Evolutionary conservation across 2,113 vertebrate genomes (phyloP), one percentile per base, ranked within the genome.

Genomic region (Hydropotes inermis): DNA sequence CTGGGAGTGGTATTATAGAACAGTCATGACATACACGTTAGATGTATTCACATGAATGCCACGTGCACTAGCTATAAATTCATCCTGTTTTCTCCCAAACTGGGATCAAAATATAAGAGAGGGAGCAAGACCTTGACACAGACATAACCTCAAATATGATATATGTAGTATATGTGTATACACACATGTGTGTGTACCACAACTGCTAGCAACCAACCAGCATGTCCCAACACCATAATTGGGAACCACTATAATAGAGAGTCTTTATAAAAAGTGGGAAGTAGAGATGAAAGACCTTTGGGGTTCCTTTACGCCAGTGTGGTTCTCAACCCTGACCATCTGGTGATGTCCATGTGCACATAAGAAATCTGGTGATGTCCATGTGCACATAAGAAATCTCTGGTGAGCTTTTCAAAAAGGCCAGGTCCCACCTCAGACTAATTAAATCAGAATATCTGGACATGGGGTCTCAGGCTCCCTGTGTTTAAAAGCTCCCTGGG

Each of bases 371-470:
- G 57, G 57, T 58, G 57, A 58, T 27, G 11, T 58, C 57, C 25
- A 58, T 58, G 30, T 83, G 19, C 33, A 92, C 27, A 81, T 43
- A 82, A 87, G 55, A 95, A 89, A 96, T 87, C 52, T 96, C 45
- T 86, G 57, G 36, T 36, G 61, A 94, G n/a, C 33, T 94, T 95
- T 96, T 95, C 23, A 47, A 87, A 94, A 97, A 58, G 25, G 21
- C 13, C 67, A 94, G 79, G n/a, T 74, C 57, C 82, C 57, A 92
- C 84, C 33, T 89, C 78, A 89, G 67, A 52, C 30, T 52, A 91
- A 96, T 81, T 82, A 91, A 96, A 74, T 94, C 45, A 94, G 64
- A 92, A 88, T 70, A 96, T 79, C 74, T 88, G n/a, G n/a, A 78
- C 28, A 14, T 94, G 60, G 67, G 39, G 52, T 36, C 28, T 60